Evolutionary conservation across 1,140 invertebrate species (phyloP).

Genomic region (Zaprionus lachaisei): DNA sequence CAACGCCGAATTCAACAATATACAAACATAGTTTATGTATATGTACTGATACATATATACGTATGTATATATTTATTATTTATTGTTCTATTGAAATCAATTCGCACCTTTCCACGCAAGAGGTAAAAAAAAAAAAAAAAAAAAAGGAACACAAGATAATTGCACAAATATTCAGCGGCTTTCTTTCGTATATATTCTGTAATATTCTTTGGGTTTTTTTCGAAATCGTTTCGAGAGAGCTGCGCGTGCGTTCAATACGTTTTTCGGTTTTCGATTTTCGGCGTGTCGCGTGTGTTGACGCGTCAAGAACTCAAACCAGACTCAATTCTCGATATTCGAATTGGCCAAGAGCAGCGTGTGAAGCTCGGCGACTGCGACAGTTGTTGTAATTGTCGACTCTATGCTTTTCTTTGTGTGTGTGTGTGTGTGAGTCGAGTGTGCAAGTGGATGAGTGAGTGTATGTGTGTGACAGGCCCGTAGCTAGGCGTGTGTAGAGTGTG

Average conservation of each 20-base stretch:
- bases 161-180: neutral
- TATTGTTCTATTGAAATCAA: neutral
- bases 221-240: slow-evolving; percentile 1
- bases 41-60: too few relatives aligned
- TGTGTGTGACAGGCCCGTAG: neutral
- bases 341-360: slow-evolving; percentile 67
- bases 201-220: slow-evolving; percentile 3
- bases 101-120: slow-evolving; percentile 3
- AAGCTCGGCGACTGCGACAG: slow-evolving; percentile 29
- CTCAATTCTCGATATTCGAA: slow-evolving; percentile 67
- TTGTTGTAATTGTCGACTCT: neutral
- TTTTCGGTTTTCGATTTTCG: neutral
- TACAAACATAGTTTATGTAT: too few relatives aligned
- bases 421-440: slow-evolving; percentile 14
- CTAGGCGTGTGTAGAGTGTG: too few relatives aligned
- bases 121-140: neutral
- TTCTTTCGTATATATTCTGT: neutral
- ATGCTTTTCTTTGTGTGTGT: slow-evolving; percentile 11
- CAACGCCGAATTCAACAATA: neutral
- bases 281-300: slow-evolving; percentile 37
- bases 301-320: slow-evolving; percentile 78
- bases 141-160: neutral
- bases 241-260: slow-evolving; percentile 9
- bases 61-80: neutral
- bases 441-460: slow-evolving; percentile 6